Base-by-base conservation (phyloP, 2,888 invertebrate species). In the Liodrosophila aerea region DNA sequence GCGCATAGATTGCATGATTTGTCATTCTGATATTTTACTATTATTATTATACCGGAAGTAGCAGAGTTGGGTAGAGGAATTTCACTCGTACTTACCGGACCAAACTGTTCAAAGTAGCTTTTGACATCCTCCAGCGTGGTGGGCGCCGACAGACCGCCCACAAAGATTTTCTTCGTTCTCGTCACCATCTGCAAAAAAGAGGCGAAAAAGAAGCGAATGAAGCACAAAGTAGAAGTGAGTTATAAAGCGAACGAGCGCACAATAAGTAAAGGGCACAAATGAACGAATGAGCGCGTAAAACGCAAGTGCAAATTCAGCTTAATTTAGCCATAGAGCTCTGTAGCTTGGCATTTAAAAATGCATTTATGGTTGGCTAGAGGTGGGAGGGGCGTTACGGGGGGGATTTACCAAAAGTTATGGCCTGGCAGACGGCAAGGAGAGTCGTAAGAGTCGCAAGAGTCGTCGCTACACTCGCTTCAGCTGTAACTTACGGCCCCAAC, bases 131-230 rank as follows among this genome's bases (percentile, higher is more conserved):
- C 99, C 91, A 99, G 94, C 90, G 99, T 99, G 90, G 99, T 99
- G 90, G 98, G 97, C 90, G 99, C 98, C 89, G 99, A 99, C 89
- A 99, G 94, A 90, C 99, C 99, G 88, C 99, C 99, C 90, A 99
- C 98, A 93, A 99, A 99, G 93, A 99, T 98, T 93, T 99, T 99
- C 95, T 99, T 99, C 93, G 99, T 99, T 93, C 98, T 96, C 93
- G 98, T 98, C 91, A 99, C 98, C 98, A 99, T 98, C 98, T 99
- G 94, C 2, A 94, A 76, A 15, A 12, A 3, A 8, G 9, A 15
- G 33, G 3, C 31, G 18, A 27, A 30, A 56, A 39, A 46, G 16
- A 37, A n/a, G n/a, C n/a, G n/a, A n/a, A n/a, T n/a, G n/a, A 29
- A 58, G 34, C 13, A 13, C 15, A 54, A 16, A 54, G 33, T 33